Percentiles rank a stretch among this genome's conserved stretches.
Evolutionary conservation across 2,888 invertebrate species (phyloP).

Genomic region (Coremacera marginata): DNA sequence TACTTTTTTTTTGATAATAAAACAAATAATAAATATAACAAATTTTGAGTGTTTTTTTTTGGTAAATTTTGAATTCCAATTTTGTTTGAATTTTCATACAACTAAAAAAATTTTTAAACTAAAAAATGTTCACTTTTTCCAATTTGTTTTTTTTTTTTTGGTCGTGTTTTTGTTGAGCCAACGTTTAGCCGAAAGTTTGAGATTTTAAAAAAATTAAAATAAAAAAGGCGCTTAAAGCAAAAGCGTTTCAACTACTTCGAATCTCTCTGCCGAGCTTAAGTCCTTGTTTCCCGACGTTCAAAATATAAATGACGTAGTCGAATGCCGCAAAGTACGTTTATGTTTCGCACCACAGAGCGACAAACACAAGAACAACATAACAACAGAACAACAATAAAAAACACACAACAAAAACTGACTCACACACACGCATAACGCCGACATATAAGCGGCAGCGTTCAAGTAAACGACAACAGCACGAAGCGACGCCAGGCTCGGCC

Average conservation of each 20-base stretch:
- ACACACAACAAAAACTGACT: background rate
- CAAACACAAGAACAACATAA: conserved; percentile 15
- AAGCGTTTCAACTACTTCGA: conserved; percentile 29
- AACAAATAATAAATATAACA: conserved; percentile 40
- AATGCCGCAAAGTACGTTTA: conserved; percentile 12
- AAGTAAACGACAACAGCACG: background rate
- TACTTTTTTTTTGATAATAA: conserved; percentile 24
- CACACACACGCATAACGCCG: background rate
- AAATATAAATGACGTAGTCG: conserved; percentile 64
- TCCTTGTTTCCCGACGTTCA: conserved; percentile 66
- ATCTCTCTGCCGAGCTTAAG: conserved; percentile 53
- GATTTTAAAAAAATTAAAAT: conserved; percentile 38
- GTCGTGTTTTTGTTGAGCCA: conserved; percentile 30
- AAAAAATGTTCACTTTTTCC: conserved; percentile 32
- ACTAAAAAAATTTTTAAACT: conserved; percentile 24
- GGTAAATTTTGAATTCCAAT: conserved; percentile 35
- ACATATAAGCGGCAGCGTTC: background rate
- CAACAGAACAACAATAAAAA: conserved; percentile 12
- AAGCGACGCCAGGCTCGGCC: background rate
- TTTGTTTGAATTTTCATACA: conserved; percentile 21
- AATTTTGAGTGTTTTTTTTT: conserved; percentile 25
- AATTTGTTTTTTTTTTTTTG: conserved; percentile 20
- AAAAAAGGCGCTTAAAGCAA: conserved; percentile 43
- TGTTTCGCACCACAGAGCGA: conserved; percentile 27
- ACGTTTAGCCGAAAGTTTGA: conserved; percentile 40